Base-by-base conservation (phyloP, 2,797 vertebrate genomes). In the Sebastiscus tertius region DNA sequence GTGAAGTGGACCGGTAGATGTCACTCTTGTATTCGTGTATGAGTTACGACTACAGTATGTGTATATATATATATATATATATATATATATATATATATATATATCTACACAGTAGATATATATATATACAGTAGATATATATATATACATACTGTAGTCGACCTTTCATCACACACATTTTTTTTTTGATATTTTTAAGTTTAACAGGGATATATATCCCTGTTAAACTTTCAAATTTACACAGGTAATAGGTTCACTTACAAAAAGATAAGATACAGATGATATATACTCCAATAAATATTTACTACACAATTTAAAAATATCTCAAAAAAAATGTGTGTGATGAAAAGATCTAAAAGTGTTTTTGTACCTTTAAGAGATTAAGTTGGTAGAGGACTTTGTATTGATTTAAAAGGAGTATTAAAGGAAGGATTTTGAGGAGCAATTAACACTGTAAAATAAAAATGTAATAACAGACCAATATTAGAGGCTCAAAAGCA, bases 1-100 rank as follows among this genome's bases (percentile, higher is more conserved):
- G 0, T 2, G 7, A 1, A 34, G 1, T 10, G 36, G 8, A 58
- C 86, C 87, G 8, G 79, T 77, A 87, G 90, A 72, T 89, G 91
- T 73, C 90, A 26, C 63, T 49, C 0, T 66, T 62, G 69, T 13
- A n/a, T 4, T 46, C 9, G n/a, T 58, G 33, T 29, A 22, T 20
- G 1, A 73, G 13, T 72, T 22, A 54, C 9, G 18, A 56, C 31
- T n/a, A 31, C 13, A 54, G 34, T 8, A 6, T 9, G 24, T 26
- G n/a, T 18, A 2, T 59, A 36, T 36, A 36, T 36, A 36, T 36
- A 34, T 31, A 31, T 31, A 31, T 33, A 33, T 33, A 33, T 33
- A 59, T n/a, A n/a, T n/a, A 33, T 26, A 26, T 26, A 26, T 26
- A 26, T 26, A 26, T 26, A 26, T 26, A 26, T 26, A 26, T 26